phyloP scores from a whole-genome alignment of 2,888 invertebrate genomes.

The Arctia plantaginis region DNA sequence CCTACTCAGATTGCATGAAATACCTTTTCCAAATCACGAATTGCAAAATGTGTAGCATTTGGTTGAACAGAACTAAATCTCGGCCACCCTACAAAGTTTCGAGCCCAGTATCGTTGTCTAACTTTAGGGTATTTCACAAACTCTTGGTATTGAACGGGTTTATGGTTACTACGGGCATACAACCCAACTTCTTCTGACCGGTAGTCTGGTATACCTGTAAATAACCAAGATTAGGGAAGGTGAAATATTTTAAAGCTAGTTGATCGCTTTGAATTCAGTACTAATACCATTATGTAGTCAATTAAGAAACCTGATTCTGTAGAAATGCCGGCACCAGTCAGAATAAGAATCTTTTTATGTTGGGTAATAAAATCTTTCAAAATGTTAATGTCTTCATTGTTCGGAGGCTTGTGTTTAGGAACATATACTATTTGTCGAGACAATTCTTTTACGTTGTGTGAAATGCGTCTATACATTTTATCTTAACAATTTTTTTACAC shows the following conservation, averaged over 20 bases:
- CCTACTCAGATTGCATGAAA: not conserved
- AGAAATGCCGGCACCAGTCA: constrained; percentile 98
- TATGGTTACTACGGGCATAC: constrained; percentile 93
- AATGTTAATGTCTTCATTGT: constrained; percentile 85
- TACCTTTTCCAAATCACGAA: constrained; percentile 91
- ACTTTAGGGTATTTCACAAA: constrained; percentile 90
- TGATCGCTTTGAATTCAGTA: not conserved
- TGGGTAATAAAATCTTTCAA: constrained; percentile 87
- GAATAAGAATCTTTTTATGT: constrained; percentile 87
- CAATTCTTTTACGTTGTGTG: constrained; percentile 37
- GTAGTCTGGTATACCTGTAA: constrained; percentile 96
- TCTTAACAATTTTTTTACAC: not conserved
- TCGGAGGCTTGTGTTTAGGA: constrained; percentile 90
- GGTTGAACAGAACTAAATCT: constrained; percentile 92
- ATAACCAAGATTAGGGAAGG: not conserved
- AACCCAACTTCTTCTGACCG: constrained; percentile 96
- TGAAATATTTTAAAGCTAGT: not conserved
- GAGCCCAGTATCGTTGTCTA: constrained; percentile 96
- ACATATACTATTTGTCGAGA: constrained; percentile 82
- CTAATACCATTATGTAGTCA: not conserved
- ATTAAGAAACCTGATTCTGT: constrained; percentile 93
- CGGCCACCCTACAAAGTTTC: constrained; percentile 97
- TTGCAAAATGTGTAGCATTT: constrained; percentile 91
- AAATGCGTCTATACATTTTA: constrained; percentile 55
- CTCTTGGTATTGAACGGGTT: constrained; percentile 95